phyloP scores from a whole-genome alignment of 1,140 invertebrate species.

The Trichogramma pretiosum region DNA sequence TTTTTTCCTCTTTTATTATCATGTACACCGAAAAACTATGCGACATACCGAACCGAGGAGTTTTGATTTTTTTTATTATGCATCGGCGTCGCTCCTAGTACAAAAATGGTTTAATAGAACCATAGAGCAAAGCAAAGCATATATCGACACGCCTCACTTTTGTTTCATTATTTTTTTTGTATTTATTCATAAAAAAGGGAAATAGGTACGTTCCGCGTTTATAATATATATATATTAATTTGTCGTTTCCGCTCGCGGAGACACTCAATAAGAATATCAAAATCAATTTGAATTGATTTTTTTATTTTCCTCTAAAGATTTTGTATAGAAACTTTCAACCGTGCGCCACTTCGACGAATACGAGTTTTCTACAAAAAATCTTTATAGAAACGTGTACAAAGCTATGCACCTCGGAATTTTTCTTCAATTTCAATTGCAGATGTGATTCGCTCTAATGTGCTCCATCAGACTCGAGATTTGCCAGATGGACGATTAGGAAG shows the following conservation, averaged over 20 bases:
- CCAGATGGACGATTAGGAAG: constrained; percentile 11
- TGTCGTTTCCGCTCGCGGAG: too few relatives aligned
- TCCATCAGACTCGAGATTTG: constrained; percentile 17
- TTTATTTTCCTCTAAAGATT: constrained; percentile 14
- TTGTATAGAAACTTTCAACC: constrained; percentile 13
- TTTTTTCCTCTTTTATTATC: too few relatives aligned
- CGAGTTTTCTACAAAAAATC: constrained; percentile 16
- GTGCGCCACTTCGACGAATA: background rate
- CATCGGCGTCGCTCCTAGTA: constrained; percentile 12
- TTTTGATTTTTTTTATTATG: constrained; percentile 2
- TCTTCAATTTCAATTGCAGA: constrained; percentile 4
- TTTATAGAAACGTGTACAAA: constrained; percentile 17
- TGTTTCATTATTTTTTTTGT: constrained; percentile 7
- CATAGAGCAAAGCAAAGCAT: constrained; percentile 16
- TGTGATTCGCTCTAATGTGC: constrained; percentile 17
- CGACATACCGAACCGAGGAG: too few relatives aligned
- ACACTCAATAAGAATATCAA: constrained; percentile 18
- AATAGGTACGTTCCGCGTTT: too few relatives aligned
- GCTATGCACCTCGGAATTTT: constrained; percentile 6
- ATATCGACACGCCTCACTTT: constrained; percentile 6
- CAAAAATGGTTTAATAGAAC: constrained; percentile 19
- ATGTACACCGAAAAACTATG: too few relatives aligned
- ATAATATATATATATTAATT: too few relatives aligned
- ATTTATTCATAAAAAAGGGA: too few relatives aligned
- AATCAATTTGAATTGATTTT: too few relatives aligned